Evolutionary conservation across 2,888 invertebrate genomes (phyloP).

Genomic region (Mythimna loreyi): DNA sequence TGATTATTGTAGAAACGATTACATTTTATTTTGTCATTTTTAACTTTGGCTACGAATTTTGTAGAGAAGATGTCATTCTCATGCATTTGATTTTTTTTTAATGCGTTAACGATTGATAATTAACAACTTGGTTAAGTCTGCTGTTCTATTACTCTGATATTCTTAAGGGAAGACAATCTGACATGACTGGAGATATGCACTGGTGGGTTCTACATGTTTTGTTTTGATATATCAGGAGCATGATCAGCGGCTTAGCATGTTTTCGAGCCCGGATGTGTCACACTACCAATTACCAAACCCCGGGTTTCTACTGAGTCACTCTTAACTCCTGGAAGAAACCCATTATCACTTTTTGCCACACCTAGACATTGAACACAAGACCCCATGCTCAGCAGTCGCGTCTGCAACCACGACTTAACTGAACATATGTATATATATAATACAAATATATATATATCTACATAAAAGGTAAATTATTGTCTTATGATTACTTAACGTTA

Average conservation of each 20-base stretch:
- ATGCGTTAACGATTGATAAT: too few relatives aligned
- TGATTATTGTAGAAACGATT: too few relatives aligned
- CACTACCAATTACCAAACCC: not conserved
- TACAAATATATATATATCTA: not conserved
- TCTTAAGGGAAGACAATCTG: not conserved
- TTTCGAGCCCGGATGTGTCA: not conserved
- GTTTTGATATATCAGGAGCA: not conserved
- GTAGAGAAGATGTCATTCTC: too few relatives aligned
- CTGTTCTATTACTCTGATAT: not conserved
- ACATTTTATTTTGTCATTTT: too few relatives aligned
- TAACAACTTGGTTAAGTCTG: too few relatives aligned
- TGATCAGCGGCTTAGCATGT: not conserved
- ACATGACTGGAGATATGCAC: not conserved
- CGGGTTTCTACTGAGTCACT: not conserved
- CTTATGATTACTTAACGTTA: conserved; percentile 40
- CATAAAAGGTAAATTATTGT: conserved; percentile 49
- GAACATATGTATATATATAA: not conserved
- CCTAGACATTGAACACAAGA: not conserved
- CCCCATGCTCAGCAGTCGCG: not conserved
- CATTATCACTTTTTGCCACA: not conserved
- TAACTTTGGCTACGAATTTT: too few relatives aligned
- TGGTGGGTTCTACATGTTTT: too few relatives aligned
- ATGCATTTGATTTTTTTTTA: too few relatives aligned
- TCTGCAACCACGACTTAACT: not conserved
- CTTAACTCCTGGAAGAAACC: not conserved